Evolutionary conservation across 92 coral and sea anemone genomes (phyloP).

Genomic region (Phenganax stokvisi): DNA sequence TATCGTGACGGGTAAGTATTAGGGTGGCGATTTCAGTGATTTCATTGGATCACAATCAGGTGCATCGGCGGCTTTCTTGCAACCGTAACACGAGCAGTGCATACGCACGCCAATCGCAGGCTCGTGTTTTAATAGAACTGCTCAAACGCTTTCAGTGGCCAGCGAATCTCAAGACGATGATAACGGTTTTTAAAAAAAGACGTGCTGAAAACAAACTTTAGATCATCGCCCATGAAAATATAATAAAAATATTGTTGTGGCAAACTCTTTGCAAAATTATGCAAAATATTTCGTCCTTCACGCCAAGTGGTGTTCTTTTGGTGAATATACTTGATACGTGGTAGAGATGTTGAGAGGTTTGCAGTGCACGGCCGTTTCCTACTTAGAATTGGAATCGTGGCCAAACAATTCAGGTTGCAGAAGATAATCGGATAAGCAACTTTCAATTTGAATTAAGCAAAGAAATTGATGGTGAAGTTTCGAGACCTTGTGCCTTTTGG

Average conservation of each 20-base stretch:
- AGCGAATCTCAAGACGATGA: constrained; percentile 12
- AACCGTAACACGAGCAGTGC: constrained; percentile 71
- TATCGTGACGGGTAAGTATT: constrained; percentile 72
- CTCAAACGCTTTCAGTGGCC: constrained; percentile 66
- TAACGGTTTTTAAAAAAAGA: constrained; percentile 41
- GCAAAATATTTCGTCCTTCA: constrained; percentile 66
- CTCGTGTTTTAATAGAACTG: constrained; percentile 57
- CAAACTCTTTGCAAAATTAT: constrained; percentile 49
- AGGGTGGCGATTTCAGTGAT: constrained; percentile 40
- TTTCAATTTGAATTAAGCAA: constrained; percentile 73
- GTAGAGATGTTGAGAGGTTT: constrained; percentile 10
- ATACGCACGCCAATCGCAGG: constrained; percentile 79
- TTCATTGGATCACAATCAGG: constrained; percentile 68
- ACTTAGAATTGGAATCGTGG: constrained; percentile 47
- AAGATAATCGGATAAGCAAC: constrained; percentile 62
- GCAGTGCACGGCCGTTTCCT: constrained; percentile 63
- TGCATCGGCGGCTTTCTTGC: constrained; percentile 39
- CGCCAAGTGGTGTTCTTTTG: constrained; percentile 72
- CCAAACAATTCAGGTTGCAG: constrained; percentile 49
- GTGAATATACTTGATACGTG: constrained; percentile 51
- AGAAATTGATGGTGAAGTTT: constrained; percentile 32
- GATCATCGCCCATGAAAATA: constrained; percentile 76
- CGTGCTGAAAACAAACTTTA: constrained; percentile 61
- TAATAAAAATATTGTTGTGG: constrained; percentile 58
- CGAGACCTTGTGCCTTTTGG: too few species aligned